phyloP scores from a whole-genome alignment of 2,888 invertebrate genomes.

The Megastigmus dorsalis region DNA sequence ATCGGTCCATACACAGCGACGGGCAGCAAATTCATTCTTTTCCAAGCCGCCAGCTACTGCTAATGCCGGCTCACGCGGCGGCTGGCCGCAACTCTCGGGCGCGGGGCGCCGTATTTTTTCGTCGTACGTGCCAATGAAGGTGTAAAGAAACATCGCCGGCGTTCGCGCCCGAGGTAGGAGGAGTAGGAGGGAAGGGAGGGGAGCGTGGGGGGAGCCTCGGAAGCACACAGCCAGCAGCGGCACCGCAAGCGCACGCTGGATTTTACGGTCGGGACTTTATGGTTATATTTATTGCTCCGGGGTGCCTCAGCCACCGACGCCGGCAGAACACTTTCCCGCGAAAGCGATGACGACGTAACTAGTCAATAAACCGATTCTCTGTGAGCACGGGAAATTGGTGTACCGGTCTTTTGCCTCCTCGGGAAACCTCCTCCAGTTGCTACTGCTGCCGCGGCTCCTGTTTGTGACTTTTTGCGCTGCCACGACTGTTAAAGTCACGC shows the following conservation, averaged over 20 bases:
- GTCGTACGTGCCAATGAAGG: conserved; percentile 63
- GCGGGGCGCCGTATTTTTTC: conserved; percentile 61
- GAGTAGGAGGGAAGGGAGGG: too few species aligned
- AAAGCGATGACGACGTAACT: conserved; percentile 66
- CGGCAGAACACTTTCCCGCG: conserved; percentile 60
- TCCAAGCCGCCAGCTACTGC: conserved; percentile 14
- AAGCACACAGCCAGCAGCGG: conserved; percentile 12
- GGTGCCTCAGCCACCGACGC: conserved; percentile 41
- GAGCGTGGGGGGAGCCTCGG: conserved; percentile 9
- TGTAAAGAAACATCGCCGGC: conserved; percentile 44
- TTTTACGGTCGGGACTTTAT: conserved; percentile 64
- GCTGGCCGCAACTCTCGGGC: too few species aligned
- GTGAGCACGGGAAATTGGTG: conserved; percentile 62
- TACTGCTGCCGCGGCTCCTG: neutral
- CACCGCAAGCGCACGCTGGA: conserved; percentile 46
- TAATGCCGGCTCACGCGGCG: neutral
- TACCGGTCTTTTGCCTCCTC: conserved; percentile 46
- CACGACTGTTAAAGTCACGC: neutral
- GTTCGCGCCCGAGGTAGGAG: too few species aligned
- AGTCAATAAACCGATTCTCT: conserved; percentile 70
- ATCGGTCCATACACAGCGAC: conserved; percentile 10
- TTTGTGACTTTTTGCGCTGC: neutral
- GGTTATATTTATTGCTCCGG: conserved; percentile 67
- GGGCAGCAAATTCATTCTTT: conserved; percentile 36
- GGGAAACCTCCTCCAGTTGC: neutral